phyloP scores from a whole-genome alignment of 2,797 vertebrate genomes.

The Heterohyrax brucei region DNA sequence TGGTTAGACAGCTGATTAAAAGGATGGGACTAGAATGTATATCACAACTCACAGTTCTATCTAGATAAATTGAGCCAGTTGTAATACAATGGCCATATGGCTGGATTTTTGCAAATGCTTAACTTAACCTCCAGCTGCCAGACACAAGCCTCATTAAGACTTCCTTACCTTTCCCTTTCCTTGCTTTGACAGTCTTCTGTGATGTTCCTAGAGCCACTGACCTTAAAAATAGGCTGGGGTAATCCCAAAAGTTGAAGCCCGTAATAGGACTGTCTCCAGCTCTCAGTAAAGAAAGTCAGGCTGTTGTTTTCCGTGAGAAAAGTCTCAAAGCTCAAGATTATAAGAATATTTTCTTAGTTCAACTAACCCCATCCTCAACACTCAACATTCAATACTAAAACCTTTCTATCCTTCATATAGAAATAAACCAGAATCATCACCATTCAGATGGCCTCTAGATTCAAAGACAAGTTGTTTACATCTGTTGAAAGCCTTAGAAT shows the following conservation, averaged over 20 bases:
- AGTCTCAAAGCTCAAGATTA: neutral
- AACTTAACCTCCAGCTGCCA: too few species aligned
- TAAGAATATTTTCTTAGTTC: neutral
- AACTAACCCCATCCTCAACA: fast-evolving
- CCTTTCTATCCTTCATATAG: neutral
- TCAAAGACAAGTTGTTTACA: neutral
- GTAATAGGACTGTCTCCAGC: fast-evolving
- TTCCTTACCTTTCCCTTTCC: fast-evolving
- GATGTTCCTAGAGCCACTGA: too few species aligned
- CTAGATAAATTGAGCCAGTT: neutral
- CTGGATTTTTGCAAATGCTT: fast-evolving
- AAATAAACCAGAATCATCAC: neutral
- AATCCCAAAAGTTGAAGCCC: neutral
- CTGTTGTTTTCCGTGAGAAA: fast-evolving
- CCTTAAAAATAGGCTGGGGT: fast-evolving
- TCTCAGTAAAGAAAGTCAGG: neutral
- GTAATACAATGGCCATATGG: neutral
- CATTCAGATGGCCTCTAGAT: neutral
- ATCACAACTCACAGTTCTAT: neutral
- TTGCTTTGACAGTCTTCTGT: fast-evolving
- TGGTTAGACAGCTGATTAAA: fast-evolving
- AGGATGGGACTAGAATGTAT: too few species aligned
- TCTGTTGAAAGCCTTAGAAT: neutral
- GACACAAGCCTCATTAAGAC: fast-evolving
- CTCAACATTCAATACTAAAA: too few species aligned